phyloP scores from a whole-genome alignment of 2,888 invertebrate species.

The Drosophila differens region DNA sequence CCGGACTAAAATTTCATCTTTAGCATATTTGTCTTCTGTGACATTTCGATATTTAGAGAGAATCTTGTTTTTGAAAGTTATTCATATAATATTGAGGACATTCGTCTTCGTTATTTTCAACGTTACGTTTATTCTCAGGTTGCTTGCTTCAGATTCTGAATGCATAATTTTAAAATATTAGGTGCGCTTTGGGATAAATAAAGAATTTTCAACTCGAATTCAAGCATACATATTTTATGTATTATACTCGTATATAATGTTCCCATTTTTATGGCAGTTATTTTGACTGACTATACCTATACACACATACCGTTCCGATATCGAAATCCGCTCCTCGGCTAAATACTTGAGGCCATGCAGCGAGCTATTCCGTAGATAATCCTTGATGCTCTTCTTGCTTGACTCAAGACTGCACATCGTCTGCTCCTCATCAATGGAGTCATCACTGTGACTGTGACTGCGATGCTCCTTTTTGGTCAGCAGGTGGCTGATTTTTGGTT shows the following conservation, averaged over 20 bases:
- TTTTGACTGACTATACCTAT: background rate
- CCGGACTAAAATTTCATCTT: background rate
- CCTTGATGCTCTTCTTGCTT: slow-evolving; percentile 85
- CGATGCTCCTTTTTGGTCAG: slow-evolving; percentile 10
- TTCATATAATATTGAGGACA: background rate
- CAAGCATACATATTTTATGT: background rate
- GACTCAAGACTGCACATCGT: slow-evolving; percentile 66
- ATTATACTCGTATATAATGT: background rate
- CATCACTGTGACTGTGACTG: slow-evolving; percentile 19
- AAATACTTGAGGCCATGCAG: slow-evolving; percentile 92
- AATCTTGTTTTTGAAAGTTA: background rate
- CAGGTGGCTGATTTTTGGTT: slow-evolving; percentile 10
- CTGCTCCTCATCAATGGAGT: slow-evolving; percentile 47
- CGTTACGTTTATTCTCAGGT: no score
- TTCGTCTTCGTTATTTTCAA: background rate
- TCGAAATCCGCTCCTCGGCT: slow-evolving; percentile 86
- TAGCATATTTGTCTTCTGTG: background rate
- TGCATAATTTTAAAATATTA: background rate
- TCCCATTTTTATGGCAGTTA: background rate
- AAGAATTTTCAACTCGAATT: background rate
- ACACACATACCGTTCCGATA: slow-evolving; percentile 78
- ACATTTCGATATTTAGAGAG: background rate
- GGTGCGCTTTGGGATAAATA: background rate
- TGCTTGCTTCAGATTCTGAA: background rate
- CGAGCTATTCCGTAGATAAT: slow-evolving; percentile 89